Evolutionary conservation across 2,113 vertebrate species (phyloP).

Genomic region (Pionites leucogaster): DNA sequence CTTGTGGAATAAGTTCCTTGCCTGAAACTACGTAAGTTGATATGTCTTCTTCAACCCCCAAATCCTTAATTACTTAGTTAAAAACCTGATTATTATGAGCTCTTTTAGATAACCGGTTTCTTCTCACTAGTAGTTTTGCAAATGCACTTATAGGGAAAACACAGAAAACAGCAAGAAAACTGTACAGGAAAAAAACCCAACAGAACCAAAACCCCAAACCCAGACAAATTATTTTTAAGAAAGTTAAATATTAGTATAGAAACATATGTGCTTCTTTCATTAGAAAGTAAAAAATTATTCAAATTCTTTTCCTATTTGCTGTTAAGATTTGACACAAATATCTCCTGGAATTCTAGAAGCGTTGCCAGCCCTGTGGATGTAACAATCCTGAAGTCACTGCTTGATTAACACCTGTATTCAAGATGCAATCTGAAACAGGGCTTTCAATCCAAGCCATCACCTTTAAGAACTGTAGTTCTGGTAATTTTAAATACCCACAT

Average conservation of each 20-base stretch:
- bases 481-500: background rate
- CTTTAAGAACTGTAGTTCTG: background rate
- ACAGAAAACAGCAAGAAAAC: background rate
- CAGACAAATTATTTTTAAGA: background rate
- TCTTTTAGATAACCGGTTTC: background rate
- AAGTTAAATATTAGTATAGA: background rate
- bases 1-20: background rate
- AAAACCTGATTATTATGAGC: background rate
- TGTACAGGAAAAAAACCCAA: background rate
- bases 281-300: background rate
- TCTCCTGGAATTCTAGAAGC: background rate
- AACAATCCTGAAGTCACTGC: background rate
- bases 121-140: background rate
- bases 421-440: background rate
- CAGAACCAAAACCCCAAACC: background rate
- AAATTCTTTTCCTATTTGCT: background rate
- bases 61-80: background rate
- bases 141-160: background rate
- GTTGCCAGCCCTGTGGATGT: accelerated
- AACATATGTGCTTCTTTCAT: background rate
- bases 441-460: background rate
- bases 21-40: accelerated
- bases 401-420: background rate
- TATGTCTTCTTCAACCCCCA: background rate
- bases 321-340: background rate